Evolutionary conservation across 2,888 invertebrate genomes (phyloP).

Genomic region (Cephus nigrinus): DNA sequence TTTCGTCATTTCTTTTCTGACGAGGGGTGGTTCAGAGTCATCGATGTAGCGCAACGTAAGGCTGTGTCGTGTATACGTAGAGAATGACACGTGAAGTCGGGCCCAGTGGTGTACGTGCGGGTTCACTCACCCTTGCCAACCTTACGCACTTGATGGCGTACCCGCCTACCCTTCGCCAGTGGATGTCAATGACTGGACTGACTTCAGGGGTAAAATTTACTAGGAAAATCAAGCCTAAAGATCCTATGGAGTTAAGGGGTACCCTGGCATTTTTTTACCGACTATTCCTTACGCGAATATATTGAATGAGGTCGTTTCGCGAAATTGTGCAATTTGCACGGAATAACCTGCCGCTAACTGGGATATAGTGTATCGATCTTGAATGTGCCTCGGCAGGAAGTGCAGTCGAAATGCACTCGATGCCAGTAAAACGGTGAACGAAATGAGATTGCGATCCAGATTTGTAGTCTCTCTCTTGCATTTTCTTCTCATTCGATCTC

Average conservation of each 20-base stretch:
- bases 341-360: conserved; percentile 23
- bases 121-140: conserved; percentile 42
- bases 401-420: conserved; percentile 6
- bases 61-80: neutral
- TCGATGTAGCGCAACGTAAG: conserved; percentile 42
- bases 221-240: neutral
- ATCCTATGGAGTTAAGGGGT: neutral
- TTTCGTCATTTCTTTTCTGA: conserved; percentile 30
- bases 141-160: conserved; percentile 55
- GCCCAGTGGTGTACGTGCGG: conserved; percentile 20
- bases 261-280: neutral
- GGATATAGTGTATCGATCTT: conserved; percentile 24
- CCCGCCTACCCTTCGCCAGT: conserved; percentile 48
- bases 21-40: conserved; percentile 38
- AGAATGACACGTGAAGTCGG: neutral
- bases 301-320: neutral
- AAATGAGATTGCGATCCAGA: conserved; percentile 28
- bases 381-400: conserved; percentile 14
- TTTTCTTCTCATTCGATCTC: neutral
- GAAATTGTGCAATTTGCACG: conserved; percentile 21
- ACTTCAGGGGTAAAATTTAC: conserved; percentile 47
- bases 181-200: conserved; percentile 64
- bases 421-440: conserved; percentile 19
- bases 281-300: neutral
- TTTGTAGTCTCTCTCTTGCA: conserved; percentile 15